Evolutionary conservation across 1,140 invertebrate genomes (phyloP), one percentile per base, ranked within the genome.

Genomic region (Zaprionus nigranus): DNA sequence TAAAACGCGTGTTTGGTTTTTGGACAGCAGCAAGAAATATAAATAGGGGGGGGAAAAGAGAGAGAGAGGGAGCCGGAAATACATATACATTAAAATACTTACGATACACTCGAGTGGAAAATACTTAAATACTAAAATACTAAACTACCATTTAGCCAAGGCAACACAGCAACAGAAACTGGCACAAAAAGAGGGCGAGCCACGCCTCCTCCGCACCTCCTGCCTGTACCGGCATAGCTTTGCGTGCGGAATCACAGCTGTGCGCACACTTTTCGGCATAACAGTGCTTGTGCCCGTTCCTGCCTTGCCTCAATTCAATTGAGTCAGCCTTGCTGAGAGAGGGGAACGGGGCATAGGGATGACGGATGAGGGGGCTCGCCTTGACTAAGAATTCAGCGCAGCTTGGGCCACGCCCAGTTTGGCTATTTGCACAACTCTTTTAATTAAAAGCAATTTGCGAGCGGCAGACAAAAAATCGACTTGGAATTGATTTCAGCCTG

Each of bases 401-500:
- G 57, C 17, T 71, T 69, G 59, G 49, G 49, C 53, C 34, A 65
- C 36, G 53, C 63, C 24, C 43, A 73, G 38, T 17, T 34, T 43
- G 46, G 34, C 61, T 71, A 58, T 72, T 69, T 66, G 57, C 80
- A 85, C 70, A 90, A 76, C 78, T 90, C 75, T 77, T 85, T 90
- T 90, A 90, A 90, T 90, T 90, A 90, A 90, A 90, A 88, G 75
- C 85, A 81, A 88, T 85, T 88, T 84, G 83, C 83, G 78, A 51
- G 78, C 24, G 46, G 46, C 46, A 51, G 46, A 78, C 79, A 78
- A 73, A 74, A 85, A 74, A 90, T 88, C 75, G 84, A 90, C 85
- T 88, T 82, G 85, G 70, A 90, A 90, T 85, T 90, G 85, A 90
- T 79, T 90, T 79, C 65, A 71, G 40, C 24, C 56, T 59, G 66